phyloP scores from a whole-genome alignment of 2,797 vertebrate species.

The Pelobates cultripes region DNA sequence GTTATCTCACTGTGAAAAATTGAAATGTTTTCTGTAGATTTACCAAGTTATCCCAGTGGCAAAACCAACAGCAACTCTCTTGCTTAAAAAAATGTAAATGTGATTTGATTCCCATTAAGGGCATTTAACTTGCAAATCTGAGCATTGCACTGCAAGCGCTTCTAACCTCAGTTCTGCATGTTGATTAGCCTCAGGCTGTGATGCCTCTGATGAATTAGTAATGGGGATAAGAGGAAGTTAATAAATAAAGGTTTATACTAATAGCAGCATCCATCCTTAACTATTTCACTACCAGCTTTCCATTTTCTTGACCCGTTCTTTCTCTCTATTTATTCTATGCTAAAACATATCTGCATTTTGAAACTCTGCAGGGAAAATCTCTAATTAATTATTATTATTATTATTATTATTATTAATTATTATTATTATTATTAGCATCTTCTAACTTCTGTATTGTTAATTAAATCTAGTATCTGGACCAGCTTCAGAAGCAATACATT shows the following conservation, averaged over 20 bases:
- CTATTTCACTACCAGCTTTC: neutral
- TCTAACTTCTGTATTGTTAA: neutral
- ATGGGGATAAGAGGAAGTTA: conserved; percentile 46
- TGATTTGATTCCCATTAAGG: conserved; percentile 55
- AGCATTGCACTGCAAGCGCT: conserved; percentile 35
- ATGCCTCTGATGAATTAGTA: conserved; percentile 55
- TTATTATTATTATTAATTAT: no score
- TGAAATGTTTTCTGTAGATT: conserved; percentile 54
- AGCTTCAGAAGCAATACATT: neutral
- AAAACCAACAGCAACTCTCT: conserved; percentile 55
- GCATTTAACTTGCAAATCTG: conserved; percentile 53
- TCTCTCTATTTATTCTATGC: neutral
- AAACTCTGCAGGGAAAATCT: no score
- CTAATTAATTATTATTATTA: no score
- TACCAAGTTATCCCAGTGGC: conserved; percentile 52
- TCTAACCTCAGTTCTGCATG: conserved; percentile 44
- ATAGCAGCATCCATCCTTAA: conserved; percentile 36
- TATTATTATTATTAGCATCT: no score
- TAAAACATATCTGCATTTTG: no score
- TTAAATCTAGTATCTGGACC: neutral
- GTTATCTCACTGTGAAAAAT: conserved; percentile 56
- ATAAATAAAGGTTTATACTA: conserved; percentile 52
- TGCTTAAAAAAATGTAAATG: conserved; percentile 48
- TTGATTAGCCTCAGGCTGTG: conserved; percentile 53
- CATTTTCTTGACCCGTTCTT: neutral